Percentiles rank a stretch among this genome's conserved stretches.
Evolutionary conservation across 2,888 invertebrate genomes (phyloP).

Genomic region (Cancer borealis): DNA sequence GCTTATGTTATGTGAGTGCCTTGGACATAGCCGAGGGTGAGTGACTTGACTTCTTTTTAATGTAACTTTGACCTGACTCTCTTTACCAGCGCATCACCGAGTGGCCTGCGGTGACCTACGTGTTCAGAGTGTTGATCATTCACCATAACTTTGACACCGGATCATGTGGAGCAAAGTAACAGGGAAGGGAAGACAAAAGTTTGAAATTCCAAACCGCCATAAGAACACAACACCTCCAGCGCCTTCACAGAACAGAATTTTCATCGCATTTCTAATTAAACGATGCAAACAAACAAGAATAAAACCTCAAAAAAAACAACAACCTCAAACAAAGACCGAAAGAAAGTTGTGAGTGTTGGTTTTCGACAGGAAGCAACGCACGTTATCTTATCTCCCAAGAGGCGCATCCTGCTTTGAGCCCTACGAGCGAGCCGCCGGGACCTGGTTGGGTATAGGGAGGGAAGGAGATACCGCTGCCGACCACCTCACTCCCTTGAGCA

Average conservation of each 20-base stretch:
- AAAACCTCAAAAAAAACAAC: no score
- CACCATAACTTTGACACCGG: no score
- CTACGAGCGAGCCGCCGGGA: background rate
- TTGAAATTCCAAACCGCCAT: background rate
- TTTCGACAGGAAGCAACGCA: constrained; percentile 14
- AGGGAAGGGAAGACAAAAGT: background rate
- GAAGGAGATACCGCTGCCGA: background rate
- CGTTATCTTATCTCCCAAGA: constrained; percentile 9
- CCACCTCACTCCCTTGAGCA: background rate
- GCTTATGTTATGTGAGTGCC: no score
- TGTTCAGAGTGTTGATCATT: no score
- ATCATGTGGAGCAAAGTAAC: background rate
- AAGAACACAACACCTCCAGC: no score
- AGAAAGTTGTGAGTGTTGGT: constrained; percentile 2
- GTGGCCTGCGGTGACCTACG: no score
- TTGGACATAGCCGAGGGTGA: no score
- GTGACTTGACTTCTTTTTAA: background rate
- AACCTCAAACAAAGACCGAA: no score
- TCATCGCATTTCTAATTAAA: no score
- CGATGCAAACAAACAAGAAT: no score
- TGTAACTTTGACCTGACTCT: no score
- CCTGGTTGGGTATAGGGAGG: background rate
- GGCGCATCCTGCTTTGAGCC: constrained; percentile 21
- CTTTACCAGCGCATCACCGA: background rate
- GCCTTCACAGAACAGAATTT: no score